These are phyloP conservation scores for Glyptemys insculpta DNA, from an alignment of 2,797 vertebrate genomes.

Conservation along the genomic window DNA sequence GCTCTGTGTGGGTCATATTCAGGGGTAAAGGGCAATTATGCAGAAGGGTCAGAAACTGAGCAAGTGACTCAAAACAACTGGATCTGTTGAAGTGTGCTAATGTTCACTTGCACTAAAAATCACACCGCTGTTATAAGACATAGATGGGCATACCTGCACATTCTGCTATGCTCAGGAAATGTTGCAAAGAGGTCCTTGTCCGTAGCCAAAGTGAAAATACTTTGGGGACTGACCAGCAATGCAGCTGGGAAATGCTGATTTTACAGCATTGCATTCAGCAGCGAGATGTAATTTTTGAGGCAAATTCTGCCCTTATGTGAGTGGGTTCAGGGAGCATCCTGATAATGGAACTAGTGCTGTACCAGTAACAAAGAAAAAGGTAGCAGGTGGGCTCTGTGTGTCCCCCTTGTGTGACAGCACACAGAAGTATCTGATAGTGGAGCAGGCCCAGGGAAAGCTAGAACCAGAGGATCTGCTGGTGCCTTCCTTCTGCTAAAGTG, in stretches of 20 bases:
- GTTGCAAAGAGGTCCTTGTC: not conserved
- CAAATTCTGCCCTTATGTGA: not conserved
- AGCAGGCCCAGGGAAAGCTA: not conserved
- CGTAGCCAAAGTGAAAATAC: not conserved
- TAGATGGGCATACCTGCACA: not conserved
- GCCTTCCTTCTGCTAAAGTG: not conserved
- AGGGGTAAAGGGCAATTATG: not conserved
- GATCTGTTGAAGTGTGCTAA: not conserved
- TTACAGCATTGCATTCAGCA: not conserved
- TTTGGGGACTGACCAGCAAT: not conserved
- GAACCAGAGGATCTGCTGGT: not conserved
- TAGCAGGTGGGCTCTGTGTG: too few relatives aligned
- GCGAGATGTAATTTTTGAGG: not conserved
- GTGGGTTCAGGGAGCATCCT: not conserved
- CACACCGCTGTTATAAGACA: not conserved
- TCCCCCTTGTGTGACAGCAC: not conserved
- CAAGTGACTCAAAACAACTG: fast-evolving
- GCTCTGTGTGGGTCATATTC: not conserved
- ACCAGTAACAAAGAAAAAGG: not conserved
- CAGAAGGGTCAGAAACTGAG: not conserved
- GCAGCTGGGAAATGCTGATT: not conserved
- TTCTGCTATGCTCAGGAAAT: not conserved
- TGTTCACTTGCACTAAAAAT: not conserved
- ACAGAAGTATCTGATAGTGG: not conserved
- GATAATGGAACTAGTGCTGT: not conserved